Percentiles rank a stretch among this genome's conserved stretches.
phyloP scores from a whole-genome alignment of 2,113 vertebrate genomes.

The Erythrocercus mccallii region DNA sequence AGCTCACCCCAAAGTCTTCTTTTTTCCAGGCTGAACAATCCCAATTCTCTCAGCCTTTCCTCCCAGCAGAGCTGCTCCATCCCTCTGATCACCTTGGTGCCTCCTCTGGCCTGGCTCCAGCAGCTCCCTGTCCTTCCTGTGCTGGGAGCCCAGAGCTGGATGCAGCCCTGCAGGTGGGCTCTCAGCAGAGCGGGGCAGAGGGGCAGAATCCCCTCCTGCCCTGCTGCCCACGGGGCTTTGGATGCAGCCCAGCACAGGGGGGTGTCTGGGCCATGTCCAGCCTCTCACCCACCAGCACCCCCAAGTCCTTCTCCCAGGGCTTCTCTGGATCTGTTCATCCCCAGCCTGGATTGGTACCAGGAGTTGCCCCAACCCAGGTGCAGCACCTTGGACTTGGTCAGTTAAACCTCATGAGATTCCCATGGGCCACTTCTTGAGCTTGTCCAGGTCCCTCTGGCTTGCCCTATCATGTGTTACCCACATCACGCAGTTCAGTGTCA shows the following conservation, averaged over 20 bases:
- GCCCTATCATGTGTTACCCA: fast-evolving
- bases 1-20: fast-evolving
- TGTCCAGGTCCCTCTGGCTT: background rate
- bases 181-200: background rate
- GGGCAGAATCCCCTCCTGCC: background rate
- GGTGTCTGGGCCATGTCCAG: background rate
- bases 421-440: background rate
- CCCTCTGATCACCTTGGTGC: background rate
- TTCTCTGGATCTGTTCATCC: background rate
- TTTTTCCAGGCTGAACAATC: fast-evolving
- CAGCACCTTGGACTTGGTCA: background rate
- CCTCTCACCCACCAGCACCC: background rate
- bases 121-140: background rate
- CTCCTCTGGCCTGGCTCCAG: background rate
- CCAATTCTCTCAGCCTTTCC: fast-evolving
- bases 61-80: background rate
- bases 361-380: fast-evolving
- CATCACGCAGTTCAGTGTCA: background rate
- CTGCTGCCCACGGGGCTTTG: background rate
- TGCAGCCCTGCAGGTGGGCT: background rate
- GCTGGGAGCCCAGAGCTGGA: background rate
- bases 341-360: background rate
- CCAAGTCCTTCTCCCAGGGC: background rate
- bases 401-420: background rate
- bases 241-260: background rate